Evolutionary conservation across 1,140 invertebrate genomes (phyloP), one percentile per base, ranked within the genome.

Genomic region (Ruditapes philippinarum): DNA sequence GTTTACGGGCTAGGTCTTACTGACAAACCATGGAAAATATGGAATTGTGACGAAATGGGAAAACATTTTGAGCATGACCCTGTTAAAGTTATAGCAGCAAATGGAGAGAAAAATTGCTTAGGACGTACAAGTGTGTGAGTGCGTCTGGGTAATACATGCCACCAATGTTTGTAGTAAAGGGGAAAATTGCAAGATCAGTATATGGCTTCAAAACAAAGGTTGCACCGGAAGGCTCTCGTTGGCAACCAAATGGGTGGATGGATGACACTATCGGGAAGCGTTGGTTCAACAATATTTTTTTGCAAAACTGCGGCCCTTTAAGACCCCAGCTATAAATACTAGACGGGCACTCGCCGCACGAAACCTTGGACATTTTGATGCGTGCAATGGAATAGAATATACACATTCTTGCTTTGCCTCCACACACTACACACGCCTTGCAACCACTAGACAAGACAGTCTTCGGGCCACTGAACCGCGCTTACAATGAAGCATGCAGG

Each of bases 391-490:
- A 80, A 33, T 49, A 91, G 70, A 82, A 87, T 89, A 91, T 91
- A 25, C 57, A 88, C 45, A 86, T 94, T 49, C 45, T 93, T 22
- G 86, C 89, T 45, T 73, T 93, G 25, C 93, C 93, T 36, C 91
- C 91, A 19, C 92, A 94, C 57, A 93, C 93, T 76, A 74, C 68
- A 19, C 83, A 86, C 38, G 19, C 14, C 5, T n/a, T 76, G 25
- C 51, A 74, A 40, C 83, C 68, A 11, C 51, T 86, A n/a, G 83
- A 86, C 36, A 51, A 57, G 36, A 36, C 70, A n/a, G 68, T 74
- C 28, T 74, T 76, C 70, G 68, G 83, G 38, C 83, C 83, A 42
- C 25, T 86, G 11, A 86, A 57, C 25, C 25, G 54, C 4, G 40
- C 60, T 28, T 84, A 84, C 65, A 84, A 70, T 73, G 54, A 28